phyloP scores from a whole-genome alignment of 1,140 invertebrate genomes.

The Drosophila malerkotliana region DNA sequence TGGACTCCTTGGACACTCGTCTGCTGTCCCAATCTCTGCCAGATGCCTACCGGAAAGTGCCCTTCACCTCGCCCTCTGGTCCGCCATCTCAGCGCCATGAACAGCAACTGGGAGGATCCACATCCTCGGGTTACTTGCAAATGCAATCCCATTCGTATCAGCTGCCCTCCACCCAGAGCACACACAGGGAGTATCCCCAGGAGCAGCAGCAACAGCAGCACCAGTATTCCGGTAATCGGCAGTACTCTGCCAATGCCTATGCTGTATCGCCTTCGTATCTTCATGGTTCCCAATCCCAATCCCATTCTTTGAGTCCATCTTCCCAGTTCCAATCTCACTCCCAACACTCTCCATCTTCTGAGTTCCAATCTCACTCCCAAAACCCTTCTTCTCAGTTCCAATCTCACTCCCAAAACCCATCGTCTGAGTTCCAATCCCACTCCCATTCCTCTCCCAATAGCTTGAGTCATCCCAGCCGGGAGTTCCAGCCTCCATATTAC shows the following conservation, averaged over 20 bases:
- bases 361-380: background rate
- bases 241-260: slow-evolving; percentile 14
- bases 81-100: slow-evolving; percentile 1
- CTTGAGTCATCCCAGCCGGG: slow-evolving; percentile 45
- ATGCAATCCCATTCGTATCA: slow-evolving; percentile 70
- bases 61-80: slow-evolving; percentile 16
- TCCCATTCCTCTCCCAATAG: background rate
- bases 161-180: slow-evolving; percentile 39
- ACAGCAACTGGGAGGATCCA: slow-evolving; percentile 9
- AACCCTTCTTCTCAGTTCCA: no score
- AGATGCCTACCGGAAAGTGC: slow-evolving; percentile 33
- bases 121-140: slow-evolving; percentile 29
- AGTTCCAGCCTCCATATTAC: slow-evolving; percentile 63
- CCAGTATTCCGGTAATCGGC: slow-evolving; percentile 8
- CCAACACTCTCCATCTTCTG: background rate
- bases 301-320: no score
- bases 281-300: background rate
- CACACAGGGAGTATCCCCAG: slow-evolving; percentile 24
- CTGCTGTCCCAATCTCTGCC: slow-evolving; percentile 56
- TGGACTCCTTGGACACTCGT: slow-evolving; percentile 26
- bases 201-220: slow-evolving; percentile 4
- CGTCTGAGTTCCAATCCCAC: no score
- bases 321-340: background rate
- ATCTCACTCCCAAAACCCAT: no score
- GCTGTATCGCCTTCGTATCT: slow-evolving; percentile 9